A percentile compares a stretch with the other conserved stretches of the same genome.
phyloP scores from a whole-genome alignment of 2,888 invertebrate species.

The Blastobasis adustella region DNA sequence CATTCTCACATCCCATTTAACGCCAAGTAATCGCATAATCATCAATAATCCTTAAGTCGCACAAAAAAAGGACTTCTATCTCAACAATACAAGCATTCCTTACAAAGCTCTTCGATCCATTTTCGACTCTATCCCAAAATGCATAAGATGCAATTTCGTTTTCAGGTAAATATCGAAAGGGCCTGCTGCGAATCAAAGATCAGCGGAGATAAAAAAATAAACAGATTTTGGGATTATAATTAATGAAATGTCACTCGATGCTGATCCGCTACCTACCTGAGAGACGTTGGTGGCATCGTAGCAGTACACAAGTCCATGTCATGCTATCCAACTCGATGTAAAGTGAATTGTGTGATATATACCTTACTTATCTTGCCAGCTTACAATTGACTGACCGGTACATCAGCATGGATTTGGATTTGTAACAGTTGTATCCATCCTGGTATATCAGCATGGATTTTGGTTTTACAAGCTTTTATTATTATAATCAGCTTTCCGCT shows the following conservation, averaged over 20 bases:
- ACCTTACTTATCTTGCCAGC: too few relatives aligned
- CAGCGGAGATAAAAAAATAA: constrained; percentile 33
- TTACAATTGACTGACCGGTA: too few relatives aligned
- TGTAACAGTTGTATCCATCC: too few relatives aligned
- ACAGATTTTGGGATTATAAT: constrained; percentile 53
- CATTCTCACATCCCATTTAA: constrained; percentile 20
- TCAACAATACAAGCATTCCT: constrained; percentile 19
- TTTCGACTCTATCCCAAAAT: constrained; percentile 4
- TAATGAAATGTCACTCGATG: constrained; percentile 54
- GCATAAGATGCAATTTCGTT: constrained; percentile 12
- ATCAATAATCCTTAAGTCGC: constrained; percentile 63
- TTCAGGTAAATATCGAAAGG: constrained; percentile 11
- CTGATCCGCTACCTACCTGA: constrained; percentile 38
- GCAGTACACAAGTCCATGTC: constrained; percentile 1
- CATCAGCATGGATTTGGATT: too few relatives aligned
- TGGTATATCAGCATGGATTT: too few relatives aligned
- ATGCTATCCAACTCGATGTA: background rate
- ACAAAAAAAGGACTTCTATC: constrained; percentile 49
- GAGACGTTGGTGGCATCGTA: background rate
- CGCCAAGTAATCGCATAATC: constrained; percentile 60
- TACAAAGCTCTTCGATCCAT: too few relatives aligned
- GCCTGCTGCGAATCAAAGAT: constrained; percentile 55
- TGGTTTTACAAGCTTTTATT: too few relatives aligned
- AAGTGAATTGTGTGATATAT: too few relatives aligned
- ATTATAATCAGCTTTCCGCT: too few relatives aligned